A percentile compares a stretch with the other conserved stretches of the same genome.
Evolutionary conservation across 2,113 vertebrate genomes (phyloP).

Genomic region (Chloropsis cyanopogon): DNA sequence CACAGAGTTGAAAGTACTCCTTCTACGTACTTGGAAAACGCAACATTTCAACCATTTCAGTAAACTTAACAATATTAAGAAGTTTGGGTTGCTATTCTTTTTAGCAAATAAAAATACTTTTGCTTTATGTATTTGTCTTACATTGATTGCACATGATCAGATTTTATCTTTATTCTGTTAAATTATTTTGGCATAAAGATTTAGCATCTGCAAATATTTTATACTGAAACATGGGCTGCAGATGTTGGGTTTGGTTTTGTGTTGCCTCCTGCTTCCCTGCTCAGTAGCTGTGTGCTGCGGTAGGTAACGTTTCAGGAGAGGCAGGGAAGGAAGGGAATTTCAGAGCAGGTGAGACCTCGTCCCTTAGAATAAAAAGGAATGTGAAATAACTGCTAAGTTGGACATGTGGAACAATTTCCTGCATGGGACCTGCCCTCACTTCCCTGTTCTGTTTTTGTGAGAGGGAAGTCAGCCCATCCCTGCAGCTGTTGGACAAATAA

Average conservation of each 20-base stretch:
- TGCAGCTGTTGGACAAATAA: constrained; percentile 21
- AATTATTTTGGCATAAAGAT: constrained; percentile 44
- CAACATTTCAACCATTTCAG: neutral
- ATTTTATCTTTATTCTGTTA: constrained; percentile 35
- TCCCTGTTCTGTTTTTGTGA: constrained; percentile 3
- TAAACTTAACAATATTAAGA: neutral
- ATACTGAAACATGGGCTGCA: constrained; percentile 32
- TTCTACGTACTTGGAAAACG: neutral
- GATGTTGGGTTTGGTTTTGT: constrained; percentile 35
- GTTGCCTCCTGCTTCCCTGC: neutral
- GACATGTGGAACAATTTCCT: neutral
- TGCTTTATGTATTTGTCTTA: neutral
- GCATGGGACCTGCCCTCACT: neutral
- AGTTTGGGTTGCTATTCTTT: neutral
- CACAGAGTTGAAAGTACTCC: neutral
- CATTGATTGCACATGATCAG: no score
- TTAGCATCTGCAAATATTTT: constrained; percentile 64
- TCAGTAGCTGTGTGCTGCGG: constrained; percentile 45
- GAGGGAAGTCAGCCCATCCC: constrained; percentile 25
- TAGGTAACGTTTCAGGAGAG: constrained; percentile 42
- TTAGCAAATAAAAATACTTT: neutral
- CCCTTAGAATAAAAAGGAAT: neutral
- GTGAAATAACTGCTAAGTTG: neutral
- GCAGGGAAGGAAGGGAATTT: neutral
- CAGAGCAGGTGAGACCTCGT: constrained; percentile 11